Base-by-base conservation (phyloP, 2,888 invertebrate genomes). In the Perdita meconis region DNA sequence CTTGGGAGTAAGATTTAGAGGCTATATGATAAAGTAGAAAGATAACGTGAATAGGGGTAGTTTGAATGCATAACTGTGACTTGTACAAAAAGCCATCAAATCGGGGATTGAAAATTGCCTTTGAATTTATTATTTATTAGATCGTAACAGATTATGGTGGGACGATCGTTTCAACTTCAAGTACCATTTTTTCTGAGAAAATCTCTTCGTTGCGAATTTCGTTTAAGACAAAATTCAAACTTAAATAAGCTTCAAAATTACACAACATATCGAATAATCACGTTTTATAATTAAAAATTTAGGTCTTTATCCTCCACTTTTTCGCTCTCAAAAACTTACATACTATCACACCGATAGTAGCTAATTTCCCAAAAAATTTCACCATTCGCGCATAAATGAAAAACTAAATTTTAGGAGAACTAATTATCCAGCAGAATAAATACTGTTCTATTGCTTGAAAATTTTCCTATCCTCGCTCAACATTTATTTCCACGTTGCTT, bases 11-110 rank as follows among this genome's bases (percentile, higher is more conserved):
- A n/a, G n/a, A n/a, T n/a, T n/a, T n/a, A n/a, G n/a, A n/a, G n/a
- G n/a, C n/a, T n/a, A n/a, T n/a, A n/a, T n/a, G n/a, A n/a, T n/a
- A n/a, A n/a, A n/a, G n/a, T n/a, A n/a, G n/a, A n/a, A n/a, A n/a
- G n/a, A n/a, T n/a, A n/a, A n/a, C n/a, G n/a, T n/a, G n/a, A 61
- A 78, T 10, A 64, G 51, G 60, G 72, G 69, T 73, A 64, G 72
- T 63, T 72, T 51, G 64, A 75, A 53, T 55, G 53, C 53, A 78
- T 74, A 82, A 78, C 71, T 4, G 6, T 82, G 74, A 63, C 79
- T 51, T 65, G 22, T 40, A 64, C 70, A 77, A 40, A 16, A 19
- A 68, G 47, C 51, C 55, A 63, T 38, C 71, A 59, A 16, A 34
- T 16, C 55, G 55, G 24, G 44, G 78, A 69, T 51, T 59, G 26